Conservation (phyloP, 2,797 vertebrate genomes). For the Saguinus oedipus region DNA sequence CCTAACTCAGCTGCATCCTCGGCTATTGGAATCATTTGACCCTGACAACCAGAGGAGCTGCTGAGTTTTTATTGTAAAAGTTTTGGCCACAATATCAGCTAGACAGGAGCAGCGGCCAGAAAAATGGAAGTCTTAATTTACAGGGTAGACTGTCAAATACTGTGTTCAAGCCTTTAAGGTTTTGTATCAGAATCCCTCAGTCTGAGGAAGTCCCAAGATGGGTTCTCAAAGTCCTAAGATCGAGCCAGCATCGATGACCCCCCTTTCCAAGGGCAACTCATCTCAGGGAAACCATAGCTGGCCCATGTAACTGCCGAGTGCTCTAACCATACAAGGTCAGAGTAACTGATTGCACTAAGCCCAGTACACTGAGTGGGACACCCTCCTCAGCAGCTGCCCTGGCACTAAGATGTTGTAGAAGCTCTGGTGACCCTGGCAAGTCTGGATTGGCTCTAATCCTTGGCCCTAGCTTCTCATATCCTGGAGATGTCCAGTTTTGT, state of each 20-base stretch:
- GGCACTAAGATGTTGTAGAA: neutral
- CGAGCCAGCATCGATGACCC: neutral
- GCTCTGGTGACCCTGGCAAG: neutral
- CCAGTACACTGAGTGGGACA: neutral
- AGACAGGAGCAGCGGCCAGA: neutral
- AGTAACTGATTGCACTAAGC: neutral
- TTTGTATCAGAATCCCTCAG: neutral
- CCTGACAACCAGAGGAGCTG: neutral
- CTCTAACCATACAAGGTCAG: neutral
- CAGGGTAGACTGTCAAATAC: neutral
- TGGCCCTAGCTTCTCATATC: neutral
- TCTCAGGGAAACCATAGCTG: neutral
- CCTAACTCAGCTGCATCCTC: neutral
- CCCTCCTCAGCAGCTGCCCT: neutral
- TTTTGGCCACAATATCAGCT: neutral
- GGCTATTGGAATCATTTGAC: neutral
- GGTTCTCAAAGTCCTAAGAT: neutral
- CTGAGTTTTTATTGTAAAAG: neutral
- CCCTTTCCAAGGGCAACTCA: rapidly evolving
- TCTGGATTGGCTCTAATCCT: neutral
- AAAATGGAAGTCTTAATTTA: neutral
- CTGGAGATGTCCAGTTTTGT: neutral
- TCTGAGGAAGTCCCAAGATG: neutral
- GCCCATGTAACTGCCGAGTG: neutral
- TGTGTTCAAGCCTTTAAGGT: neutral